These are phyloP conservation scores for Sphenodon punctatus DNA, from an alignment of 2,797 vertebrate species.

Conservation along the genomic window DNA sequence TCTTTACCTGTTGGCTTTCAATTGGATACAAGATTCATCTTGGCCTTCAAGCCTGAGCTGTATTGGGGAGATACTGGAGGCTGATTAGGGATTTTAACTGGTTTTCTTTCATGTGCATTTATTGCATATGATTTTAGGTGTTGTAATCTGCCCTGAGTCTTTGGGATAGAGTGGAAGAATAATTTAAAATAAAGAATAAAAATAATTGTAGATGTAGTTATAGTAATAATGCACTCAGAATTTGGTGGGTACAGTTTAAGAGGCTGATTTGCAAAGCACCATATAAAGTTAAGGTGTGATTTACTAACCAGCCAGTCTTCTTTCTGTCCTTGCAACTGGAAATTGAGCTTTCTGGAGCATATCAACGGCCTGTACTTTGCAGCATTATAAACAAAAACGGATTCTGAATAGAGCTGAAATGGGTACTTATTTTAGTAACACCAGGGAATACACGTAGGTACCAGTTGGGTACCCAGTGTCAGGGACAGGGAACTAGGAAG, in stretches of 20 bases:
- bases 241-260: neutral
- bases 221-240: neutral
- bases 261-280: neutral
- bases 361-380: neutral
- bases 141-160: too few species aligned
- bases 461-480: too few species aligned
- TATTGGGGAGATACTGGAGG: too few species aligned
- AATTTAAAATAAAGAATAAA: too few species aligned
- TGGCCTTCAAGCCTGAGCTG: neutral
- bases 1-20: conserved; percentile 30
- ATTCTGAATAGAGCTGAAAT: too few species aligned
- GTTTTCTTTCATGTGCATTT: too few species aligned
- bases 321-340: neutral
- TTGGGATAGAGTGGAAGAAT: too few species aligned
- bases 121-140: too few species aligned
- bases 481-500: too few species aligned
- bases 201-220: neutral
- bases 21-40: conserved; percentile 2
- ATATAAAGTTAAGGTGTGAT: neutral
- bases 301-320: neutral
- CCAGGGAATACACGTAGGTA: too few species aligned
- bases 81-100: too few species aligned
- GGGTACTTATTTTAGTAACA: too few species aligned
- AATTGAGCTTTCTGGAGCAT: neutral
- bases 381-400: neutral